phyloP scores from a whole-genome alignment of 2,113 vertebrate species.

The Pseudopipra pipra region DNA sequence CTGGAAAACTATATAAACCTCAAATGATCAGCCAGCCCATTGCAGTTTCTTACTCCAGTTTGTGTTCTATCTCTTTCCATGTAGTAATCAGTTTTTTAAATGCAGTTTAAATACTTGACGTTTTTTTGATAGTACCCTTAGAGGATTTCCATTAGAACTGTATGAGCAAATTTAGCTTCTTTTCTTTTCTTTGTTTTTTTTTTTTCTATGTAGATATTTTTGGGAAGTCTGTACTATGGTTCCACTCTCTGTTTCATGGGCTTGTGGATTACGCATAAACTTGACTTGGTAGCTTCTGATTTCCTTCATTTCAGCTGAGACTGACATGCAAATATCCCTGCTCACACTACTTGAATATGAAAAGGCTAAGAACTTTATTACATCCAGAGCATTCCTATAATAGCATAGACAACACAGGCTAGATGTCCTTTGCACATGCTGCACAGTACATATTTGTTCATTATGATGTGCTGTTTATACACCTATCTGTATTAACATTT shows the following conservation, averaged over 20 bases:
- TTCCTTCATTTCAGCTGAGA: background rate
- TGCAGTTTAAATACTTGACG: background rate
- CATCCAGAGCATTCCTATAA: background rate
- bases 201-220: background rate
- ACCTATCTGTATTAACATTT: background rate
- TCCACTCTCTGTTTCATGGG: background rate
- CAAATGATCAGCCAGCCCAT: background rate
- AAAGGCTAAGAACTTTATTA: background rate
- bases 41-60: background rate
- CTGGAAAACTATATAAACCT: background rate
- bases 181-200: background rate
- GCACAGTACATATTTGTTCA: background rate
- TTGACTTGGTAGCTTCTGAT: background rate
- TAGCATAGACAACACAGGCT: background rate
- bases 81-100: background rate
- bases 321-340: background rate
- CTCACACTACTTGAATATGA: background rate
- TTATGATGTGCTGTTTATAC: background rate
- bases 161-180: background rate
- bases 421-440: background rate
- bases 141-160: background rate
- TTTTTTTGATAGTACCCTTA: background rate
- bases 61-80: background rate
- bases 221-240: background rate
- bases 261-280: background rate